Evolutionary conservation across 2,888 invertebrate species (phyloP).

Genomic region (Nymphalis c-album): DNA sequence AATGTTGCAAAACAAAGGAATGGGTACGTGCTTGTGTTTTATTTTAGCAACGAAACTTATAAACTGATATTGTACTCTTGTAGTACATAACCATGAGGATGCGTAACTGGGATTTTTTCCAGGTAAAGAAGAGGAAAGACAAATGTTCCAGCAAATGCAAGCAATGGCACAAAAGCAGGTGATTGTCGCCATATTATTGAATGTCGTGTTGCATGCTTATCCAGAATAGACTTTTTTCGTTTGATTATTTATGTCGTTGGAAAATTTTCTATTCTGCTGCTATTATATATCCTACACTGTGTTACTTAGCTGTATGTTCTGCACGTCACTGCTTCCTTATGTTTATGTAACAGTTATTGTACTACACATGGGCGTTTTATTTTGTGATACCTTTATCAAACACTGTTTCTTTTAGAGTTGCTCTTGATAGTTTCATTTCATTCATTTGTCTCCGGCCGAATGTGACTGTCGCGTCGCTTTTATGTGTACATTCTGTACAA

Average conservation of each 20-base stretch:
- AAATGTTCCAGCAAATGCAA: conserved; percentile 98
- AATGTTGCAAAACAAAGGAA: conserved; percentile 98
- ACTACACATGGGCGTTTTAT: conserved; percentile 79
- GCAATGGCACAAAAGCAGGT: conserved; percentile 98
- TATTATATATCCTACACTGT: conserved; percentile 56
- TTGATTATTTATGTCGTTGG: conserved; percentile 38
- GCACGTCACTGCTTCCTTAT: conserved; percentile 76
- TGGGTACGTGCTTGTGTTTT: conserved; percentile 85
- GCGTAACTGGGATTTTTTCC: conserved; percentile 56
- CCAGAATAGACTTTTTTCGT: conserved; percentile 43
- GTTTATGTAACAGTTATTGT: conserved; percentile 56
- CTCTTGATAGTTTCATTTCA: conserved; percentile 80
- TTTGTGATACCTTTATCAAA: conserved; percentile 81
- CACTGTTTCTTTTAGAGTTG: conserved; percentile 79
- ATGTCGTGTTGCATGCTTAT: conserved; percentile 55
- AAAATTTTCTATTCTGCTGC: conserved; percentile 54
- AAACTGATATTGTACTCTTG: conserved; percentile 2
- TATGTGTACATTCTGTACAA: conserved; percentile 48
- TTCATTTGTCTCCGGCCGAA: conserved; percentile 75
- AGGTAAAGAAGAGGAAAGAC: conserved; percentile 97
- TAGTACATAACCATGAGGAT: conserved; percentile 23
- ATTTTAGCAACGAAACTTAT: conserved; percentile 2
- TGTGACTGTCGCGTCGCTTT: conserved; percentile 74
- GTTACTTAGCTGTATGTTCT: conserved; percentile 56
- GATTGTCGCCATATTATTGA: conserved; percentile 54